These are phyloP conservation scores for Enteromius fasciolatus DNA, from an alignment of 2,797 vertebrate genomes.

Conservation along the genomic window DNA sequence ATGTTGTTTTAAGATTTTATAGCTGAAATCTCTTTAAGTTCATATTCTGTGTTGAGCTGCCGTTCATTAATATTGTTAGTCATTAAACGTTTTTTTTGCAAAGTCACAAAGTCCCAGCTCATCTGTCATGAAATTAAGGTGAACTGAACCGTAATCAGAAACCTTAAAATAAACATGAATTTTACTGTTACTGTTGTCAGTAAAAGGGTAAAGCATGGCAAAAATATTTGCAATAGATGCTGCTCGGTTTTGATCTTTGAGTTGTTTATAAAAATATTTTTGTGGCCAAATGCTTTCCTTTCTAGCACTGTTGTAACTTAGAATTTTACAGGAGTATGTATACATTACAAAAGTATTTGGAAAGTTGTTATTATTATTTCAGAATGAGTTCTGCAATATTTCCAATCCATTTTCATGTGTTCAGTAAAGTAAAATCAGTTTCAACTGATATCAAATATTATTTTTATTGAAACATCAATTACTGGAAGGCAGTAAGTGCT, in stretches of 20 bases:
- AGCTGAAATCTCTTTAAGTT: conserved; percentile 9
- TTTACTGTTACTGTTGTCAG: not conserved
- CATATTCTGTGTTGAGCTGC: conserved; percentile 20
- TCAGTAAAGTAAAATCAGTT: not conserved
- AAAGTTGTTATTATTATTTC: not conserved
- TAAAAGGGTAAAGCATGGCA: not conserved
- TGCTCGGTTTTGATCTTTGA: not conserved
- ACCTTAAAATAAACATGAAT: not conserved
- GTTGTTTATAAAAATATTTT: not conserved
- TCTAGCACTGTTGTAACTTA: not conserved
- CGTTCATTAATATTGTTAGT: conserved; percentile 12
- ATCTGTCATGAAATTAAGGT: conserved; percentile 15
- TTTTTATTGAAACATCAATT: not conserved
- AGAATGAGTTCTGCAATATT: not conserved
- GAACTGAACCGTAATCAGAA: not conserved
- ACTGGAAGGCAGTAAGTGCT: not conserved
- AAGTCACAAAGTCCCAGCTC: conserved; percentile 2
- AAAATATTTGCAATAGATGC: not conserved
- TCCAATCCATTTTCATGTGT: not conserved
- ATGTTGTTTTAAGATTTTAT: not conserved
- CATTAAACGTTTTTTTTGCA: conserved; percentile 36
- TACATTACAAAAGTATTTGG: not conserved
- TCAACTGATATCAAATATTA: not conserved
- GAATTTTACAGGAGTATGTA: not conserved
- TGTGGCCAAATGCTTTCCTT: not conserved